Percentiles rank a stretch among this genome's conserved stretches.
Conservation (phyloP, 2,888 invertebrate genomes). For the Ypsolopha scabrella region DNA sequence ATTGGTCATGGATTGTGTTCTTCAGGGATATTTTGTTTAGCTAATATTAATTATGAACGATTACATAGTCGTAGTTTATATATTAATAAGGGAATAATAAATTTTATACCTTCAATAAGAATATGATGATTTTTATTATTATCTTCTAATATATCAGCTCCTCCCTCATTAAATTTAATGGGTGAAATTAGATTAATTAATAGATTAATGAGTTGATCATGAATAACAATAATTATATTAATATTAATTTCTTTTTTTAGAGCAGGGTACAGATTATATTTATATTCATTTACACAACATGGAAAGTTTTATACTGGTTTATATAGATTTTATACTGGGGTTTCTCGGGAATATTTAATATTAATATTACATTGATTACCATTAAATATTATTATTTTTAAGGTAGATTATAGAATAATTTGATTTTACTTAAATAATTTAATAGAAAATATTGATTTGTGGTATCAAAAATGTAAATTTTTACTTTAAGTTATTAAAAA, state of each 20-base stretch:
- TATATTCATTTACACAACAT: slow-evolving; percentile 74
- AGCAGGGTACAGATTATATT: slow-evolving; percentile 73
- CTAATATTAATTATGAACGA: slow-evolving; percentile 74
- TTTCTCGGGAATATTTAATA: slow-evolving; percentile 70
- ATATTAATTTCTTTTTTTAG: slow-evolving; percentile 74
- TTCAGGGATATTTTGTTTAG: slow-evolving; percentile 75
- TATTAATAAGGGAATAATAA: slow-evolving; percentile 74
- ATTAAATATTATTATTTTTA: slow-evolving; percentile 73
- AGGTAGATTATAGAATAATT: slow-evolving; percentile 58
- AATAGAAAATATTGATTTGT: slow-evolving; percentile 76
- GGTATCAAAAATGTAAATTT: slow-evolving; percentile 70
- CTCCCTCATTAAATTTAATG: slow-evolving; percentile 76
- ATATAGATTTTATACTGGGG: slow-evolving; percentile 59
- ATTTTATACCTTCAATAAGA: slow-evolving; percentile 67
- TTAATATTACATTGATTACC: slow-evolving; percentile 74
- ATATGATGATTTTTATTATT: slow-evolving; percentile 76
- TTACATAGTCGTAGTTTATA: slow-evolving; percentile 70
- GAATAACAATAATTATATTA: slow-evolving; percentile 60
- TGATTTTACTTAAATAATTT: slow-evolving; percentile 75
- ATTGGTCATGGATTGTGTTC: slow-evolving; percentile 76
- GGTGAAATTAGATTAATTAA: slow-evolving; percentile 75
- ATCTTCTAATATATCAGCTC: slow-evolving; percentile 74
- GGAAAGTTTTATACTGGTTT: slow-evolving; percentile 61
- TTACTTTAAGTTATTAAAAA: slow-evolving; percentile 66
- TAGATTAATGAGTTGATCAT: slow-evolving; percentile 65